A percentile compares a stretch with the other conserved stretches of the same genome.
Evolutionary conservation across 2,113 vertebrate species (phyloP).

Genomic region (Cervus canadensis): DNA sequence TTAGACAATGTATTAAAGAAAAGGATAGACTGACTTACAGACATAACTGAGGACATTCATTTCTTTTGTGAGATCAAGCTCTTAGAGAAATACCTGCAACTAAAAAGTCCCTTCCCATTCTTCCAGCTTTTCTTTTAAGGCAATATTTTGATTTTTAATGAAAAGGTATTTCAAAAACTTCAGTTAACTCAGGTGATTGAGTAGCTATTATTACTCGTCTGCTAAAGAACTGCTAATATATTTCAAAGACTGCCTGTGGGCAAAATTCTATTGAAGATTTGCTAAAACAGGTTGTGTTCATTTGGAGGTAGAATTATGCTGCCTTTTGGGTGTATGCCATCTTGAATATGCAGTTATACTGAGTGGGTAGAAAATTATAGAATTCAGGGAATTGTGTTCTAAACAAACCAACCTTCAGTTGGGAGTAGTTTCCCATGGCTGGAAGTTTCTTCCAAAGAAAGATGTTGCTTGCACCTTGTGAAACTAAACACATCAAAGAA

Average conservation of each 20-base stretch:
- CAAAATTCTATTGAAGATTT: constrained; percentile 26
- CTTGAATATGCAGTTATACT: constrained; percentile 53
- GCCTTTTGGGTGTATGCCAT: constrained; percentile 26
- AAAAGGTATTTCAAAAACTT: constrained; percentile 31
- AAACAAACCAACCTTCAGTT: neutral
- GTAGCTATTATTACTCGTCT: constrained; percentile 24
- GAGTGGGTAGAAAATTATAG: constrained; percentile 39
- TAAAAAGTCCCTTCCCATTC: neutral
- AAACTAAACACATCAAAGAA: neutral
- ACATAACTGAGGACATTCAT: neutral
- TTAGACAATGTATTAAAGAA: neutral
- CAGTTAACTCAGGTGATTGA: constrained; percentile 18
- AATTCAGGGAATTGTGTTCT: constrained; percentile 41
- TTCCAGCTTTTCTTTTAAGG: constrained; percentile 28
- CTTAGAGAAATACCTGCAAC: neutral
- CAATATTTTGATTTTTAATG: constrained; percentile 6
- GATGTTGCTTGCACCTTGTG: neutral
- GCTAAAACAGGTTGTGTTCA: constrained; percentile 35
- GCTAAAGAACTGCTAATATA: neutral
- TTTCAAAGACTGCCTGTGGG: constrained; percentile 40
- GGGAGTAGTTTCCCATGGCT: neutral
- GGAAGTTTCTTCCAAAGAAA: constrained; percentile 3
- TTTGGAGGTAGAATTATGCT: neutral
- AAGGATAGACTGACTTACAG: neutral
- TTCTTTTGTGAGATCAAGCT: neutral